Evolutionary conservation across 1,140 invertebrate species (phyloP).

Genomic region (Diploscapter pachys): DNA sequence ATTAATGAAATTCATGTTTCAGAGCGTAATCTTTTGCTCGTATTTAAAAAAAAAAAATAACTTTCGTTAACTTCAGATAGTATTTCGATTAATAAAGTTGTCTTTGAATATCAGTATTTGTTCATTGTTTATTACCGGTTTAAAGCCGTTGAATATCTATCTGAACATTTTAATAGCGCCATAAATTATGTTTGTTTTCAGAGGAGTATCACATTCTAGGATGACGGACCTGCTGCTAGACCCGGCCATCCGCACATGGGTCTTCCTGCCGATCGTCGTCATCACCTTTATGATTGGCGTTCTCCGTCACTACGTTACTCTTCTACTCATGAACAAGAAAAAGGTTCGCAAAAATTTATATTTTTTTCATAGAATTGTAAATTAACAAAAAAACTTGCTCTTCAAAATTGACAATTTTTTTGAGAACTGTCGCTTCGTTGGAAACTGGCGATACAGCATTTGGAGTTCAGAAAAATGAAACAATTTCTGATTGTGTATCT

Average conservation of each 20-base stretch:
- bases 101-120: constrained; percentile 14
- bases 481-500: background rate
- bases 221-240: constrained; percentile 83
- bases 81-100: too few species aligned
- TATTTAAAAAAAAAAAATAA: too few species aligned
- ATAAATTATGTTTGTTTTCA: too few species aligned
- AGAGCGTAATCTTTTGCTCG: background rate
- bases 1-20: background rate
- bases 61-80: background rate
- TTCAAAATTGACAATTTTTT: too few species aligned
- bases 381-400: too few species aligned
- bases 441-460: too few species aligned
- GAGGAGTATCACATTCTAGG: constrained; percentile 19
- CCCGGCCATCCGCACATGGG: constrained; percentile 93
- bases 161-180: too few species aligned
- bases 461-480: too few species aligned
- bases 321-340: constrained; percentile 88
- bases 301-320: constrained; percentile 92
- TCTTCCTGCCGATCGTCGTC: constrained; percentile 93
- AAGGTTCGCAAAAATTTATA: constrained; percentile 67
- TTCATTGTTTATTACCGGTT: background rate
- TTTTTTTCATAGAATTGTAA: too few species aligned
- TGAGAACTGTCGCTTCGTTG: too few species aligned
- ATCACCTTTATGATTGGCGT: constrained; percentile 97
- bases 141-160: constrained; percentile 14